phyloP scores from a whole-genome alignment of 2,113 vertebrate genomes.

The Regulus satrapa region DNA sequence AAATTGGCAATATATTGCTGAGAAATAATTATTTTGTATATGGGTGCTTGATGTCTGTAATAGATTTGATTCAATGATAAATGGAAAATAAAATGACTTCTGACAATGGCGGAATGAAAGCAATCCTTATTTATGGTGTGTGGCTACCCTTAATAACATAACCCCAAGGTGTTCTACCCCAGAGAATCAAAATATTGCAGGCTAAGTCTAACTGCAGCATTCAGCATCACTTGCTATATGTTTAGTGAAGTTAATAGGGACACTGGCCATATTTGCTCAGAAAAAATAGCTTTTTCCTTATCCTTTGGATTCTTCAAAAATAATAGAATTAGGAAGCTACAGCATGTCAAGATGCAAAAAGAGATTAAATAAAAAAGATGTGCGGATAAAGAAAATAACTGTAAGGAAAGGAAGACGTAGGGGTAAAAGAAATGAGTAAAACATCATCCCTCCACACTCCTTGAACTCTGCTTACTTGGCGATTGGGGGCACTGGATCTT shows the following conservation, averaged over 20 bases:
- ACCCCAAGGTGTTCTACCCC: not conserved
- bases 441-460: not conserved
- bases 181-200: constrained; percentile 12
- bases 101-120: constrained; percentile 44
- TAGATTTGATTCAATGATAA: constrained; percentile 33
- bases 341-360: not conserved
- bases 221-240: not conserved
- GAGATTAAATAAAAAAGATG: not conserved
- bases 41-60: not conserved
- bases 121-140: constrained; percentile 26
- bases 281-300: not conserved
- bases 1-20: not conserved
- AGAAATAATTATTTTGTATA: constrained; percentile 25
- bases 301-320: not conserved
- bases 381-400: not conserved
- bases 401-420: not conserved
- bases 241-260: not conserved
- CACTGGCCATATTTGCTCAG: not conserved
- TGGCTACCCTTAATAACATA: not conserved
- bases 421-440: not conserved
- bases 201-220: not conserved
- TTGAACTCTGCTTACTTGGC: not conserved
- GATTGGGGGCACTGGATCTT: not conserved
- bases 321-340: not conserved
- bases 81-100: not conserved